A percentile compares a stretch with the other conserved stretches of the same genome.
These are phyloP conservation scores for Actinernus sp. DNA, from an alignment of 92 coral and sea anemone species.

Conservation along the genomic window DNA sequence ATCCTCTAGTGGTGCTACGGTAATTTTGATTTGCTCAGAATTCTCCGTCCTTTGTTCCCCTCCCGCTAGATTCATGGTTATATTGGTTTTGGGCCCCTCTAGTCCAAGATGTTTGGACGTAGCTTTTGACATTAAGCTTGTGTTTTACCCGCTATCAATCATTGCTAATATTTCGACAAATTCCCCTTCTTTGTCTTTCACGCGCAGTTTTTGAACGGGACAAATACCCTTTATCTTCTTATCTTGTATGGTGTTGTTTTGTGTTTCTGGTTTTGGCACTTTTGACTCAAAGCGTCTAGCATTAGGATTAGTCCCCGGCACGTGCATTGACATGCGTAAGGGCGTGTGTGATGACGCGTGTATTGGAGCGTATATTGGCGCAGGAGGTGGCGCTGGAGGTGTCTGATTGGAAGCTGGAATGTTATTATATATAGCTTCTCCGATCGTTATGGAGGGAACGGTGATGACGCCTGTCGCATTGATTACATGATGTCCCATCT, in stretches of 20 bases:
- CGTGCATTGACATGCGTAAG: too few relatives aligned
- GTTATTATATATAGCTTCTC: not conserved
- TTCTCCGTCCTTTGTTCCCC: constrained; percentile 49
- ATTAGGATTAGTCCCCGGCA: too few relatives aligned
- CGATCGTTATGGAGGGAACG: constrained; percentile 46
- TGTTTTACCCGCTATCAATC: too few relatives aligned
- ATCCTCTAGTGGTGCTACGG: constrained; percentile 48
- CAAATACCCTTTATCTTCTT: constrained; percentile 41
- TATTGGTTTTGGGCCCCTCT: constrained; percentile 41
- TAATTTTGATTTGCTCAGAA: constrained; percentile 49
- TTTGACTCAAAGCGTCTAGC: too few relatives aligned
- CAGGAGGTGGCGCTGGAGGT: too few relatives aligned
- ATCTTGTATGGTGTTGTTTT: too few relatives aligned
- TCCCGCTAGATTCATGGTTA: constrained; percentile 75
- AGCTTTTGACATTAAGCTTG: too few relatives aligned
- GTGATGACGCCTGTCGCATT: constrained; percentile 58
- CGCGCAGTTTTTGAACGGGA: constrained; percentile 53
- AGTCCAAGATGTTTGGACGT: constrained; percentile 48
- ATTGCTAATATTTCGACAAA: constrained; percentile 44
- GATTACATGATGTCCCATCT: constrained; percentile 52
- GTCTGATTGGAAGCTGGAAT: not conserved
- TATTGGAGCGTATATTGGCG: too few relatives aligned
- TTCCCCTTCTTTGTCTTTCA: constrained; percentile 36
- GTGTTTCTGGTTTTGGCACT: too few relatives aligned
- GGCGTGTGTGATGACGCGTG: too few relatives aligned